Evolutionary conservation across 2,797 vertebrate species (phyloP).

Genomic region (Epinephelus malabaricus): DNA sequence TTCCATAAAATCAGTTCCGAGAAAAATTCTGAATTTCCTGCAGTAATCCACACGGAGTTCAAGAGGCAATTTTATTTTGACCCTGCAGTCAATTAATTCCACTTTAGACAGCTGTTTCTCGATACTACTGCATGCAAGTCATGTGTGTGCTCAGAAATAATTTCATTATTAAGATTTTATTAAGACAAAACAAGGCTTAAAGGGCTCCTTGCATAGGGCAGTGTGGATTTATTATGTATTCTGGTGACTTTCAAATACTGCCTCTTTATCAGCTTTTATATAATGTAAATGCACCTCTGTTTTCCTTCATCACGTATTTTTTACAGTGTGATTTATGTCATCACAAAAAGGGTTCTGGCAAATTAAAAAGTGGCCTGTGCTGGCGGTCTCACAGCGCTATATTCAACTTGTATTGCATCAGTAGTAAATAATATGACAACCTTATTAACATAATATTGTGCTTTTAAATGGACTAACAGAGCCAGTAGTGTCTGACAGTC

Average conservation of each 20-base stretch:
- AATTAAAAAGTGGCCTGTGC: too few relatives aligned
- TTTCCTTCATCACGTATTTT: neutral
- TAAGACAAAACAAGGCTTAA: neutral
- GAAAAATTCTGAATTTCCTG: slow-evolving; percentile 46
- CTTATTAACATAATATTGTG: too few relatives aligned
- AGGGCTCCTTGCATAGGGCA: neutral
- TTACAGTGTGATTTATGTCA: neutral
- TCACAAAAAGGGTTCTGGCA: too few relatives aligned
- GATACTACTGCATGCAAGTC: neutral
- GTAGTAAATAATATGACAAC: too few relatives aligned
- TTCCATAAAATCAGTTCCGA: slow-evolving; percentile 50
- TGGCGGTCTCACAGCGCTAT: too few relatives aligned
- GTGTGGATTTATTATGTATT: neutral
- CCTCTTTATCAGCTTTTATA: neutral
- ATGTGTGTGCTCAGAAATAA: neutral
- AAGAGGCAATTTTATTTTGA: slow-evolving; percentile 43
- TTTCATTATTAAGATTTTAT: neutral
- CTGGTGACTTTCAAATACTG: neutral
- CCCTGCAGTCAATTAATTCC: slow-evolving; percentile 13
- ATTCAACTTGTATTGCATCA: too few relatives aligned
- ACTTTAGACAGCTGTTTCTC: slow-evolving; percentile 9
- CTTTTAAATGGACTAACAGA: too few relatives aligned
- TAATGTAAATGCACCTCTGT: neutral
- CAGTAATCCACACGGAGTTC: slow-evolving; percentile 41
- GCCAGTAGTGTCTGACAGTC: too few relatives aligned